Percentiles rank a stretch among this genome's conserved stretches.
phyloP scores from a whole-genome alignment of 2,797 vertebrate species.

The Sebastes ruberrimus region DNA sequence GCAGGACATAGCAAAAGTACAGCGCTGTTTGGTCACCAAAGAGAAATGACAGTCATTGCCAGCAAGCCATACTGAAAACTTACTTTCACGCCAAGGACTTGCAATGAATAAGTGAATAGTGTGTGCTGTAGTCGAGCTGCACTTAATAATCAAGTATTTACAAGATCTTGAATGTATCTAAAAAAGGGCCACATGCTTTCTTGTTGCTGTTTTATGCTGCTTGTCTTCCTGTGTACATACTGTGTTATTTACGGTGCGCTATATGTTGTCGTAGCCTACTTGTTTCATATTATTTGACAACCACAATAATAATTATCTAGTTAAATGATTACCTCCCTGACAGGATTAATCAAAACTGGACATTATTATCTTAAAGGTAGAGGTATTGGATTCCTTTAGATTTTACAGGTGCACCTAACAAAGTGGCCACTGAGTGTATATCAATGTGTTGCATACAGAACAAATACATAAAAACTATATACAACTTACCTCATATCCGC shows the following conservation, averaged over 20 bases:
- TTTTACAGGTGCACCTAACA: not conserved
- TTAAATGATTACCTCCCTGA: not conserved
- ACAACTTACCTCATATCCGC: conserved; percentile 49
- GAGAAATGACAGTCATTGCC: too few relatives aligned
- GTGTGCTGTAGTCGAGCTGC: too few relatives aligned
- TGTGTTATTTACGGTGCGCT: not conserved
- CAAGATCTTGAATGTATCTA: too few relatives aligned
- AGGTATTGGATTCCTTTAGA: not conserved
- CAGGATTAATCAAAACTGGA: not conserved
- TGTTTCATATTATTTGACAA: not conserved
- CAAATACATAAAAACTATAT: not conserved
- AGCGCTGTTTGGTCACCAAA: too few relatives aligned
- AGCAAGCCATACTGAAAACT: too few relatives aligned
- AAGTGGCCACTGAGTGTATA: not conserved
- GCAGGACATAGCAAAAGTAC: too few relatives aligned
- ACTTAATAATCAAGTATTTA: too few relatives aligned
- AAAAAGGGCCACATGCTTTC: too few relatives aligned
- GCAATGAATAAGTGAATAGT: too few relatives aligned
- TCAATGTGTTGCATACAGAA: not conserved
- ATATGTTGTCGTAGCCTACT: not conserved
- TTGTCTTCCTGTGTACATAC: not conserved
- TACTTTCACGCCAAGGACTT: too few relatives aligned
- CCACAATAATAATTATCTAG: not conserved
- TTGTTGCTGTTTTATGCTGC: not conserved
- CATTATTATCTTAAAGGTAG: not conserved